Percentiles rank a stretch among this genome's conserved stretches.
Evolutionary conservation across 2,888 invertebrate species (phyloP).

Genomic region (Erannis defoliaria): DNA sequence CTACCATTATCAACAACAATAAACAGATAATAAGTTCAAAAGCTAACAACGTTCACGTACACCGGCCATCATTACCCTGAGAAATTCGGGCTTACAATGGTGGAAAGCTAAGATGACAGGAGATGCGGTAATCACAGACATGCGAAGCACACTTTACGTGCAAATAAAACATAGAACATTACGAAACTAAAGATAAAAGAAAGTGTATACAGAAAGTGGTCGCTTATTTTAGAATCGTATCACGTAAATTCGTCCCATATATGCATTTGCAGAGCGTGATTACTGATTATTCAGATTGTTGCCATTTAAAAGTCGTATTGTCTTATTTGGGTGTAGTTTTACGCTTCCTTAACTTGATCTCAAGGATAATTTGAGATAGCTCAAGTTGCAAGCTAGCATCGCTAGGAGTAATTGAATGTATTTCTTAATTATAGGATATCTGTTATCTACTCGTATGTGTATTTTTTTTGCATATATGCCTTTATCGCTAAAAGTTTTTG

Average conservation of each 20-base stretch:
- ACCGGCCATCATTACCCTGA: constrained; percentile 46
- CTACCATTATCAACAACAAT: constrained; percentile 12
- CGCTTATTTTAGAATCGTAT: constrained; percentile 62
- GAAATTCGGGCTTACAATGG: constrained; percentile 48
- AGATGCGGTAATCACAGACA: constrained; percentile 74
- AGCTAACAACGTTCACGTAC: constrained; percentile 66
- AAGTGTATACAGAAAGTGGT: constrained; percentile 74
- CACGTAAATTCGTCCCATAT: constrained; percentile 54
- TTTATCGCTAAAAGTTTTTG: no score
- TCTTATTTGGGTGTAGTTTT: constrained; percentile 51
- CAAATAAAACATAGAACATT: constrained; percentile 55
- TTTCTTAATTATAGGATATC: no score
- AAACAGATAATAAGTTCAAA: constrained; percentile 57
- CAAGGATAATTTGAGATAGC: constrained; percentile 44
- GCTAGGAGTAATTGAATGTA: no score
- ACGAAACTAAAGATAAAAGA: constrained; percentile 71
- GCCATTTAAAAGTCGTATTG: constrained; percentile 32
- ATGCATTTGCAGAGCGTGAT: constrained; percentile 32
- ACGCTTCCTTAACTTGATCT: constrained; percentile 55
- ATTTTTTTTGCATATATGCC: no score
- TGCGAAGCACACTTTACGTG: constrained; percentile 75
- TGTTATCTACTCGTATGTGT: no score
- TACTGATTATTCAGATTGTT: constrained; percentile 35
- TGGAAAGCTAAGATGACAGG: constrained; percentile 64
- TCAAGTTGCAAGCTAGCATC: constrained; percentile 28